phyloP scores from a whole-genome alignment of 2,797 vertebrate genomes.

The Pristis pectinata region DNA sequence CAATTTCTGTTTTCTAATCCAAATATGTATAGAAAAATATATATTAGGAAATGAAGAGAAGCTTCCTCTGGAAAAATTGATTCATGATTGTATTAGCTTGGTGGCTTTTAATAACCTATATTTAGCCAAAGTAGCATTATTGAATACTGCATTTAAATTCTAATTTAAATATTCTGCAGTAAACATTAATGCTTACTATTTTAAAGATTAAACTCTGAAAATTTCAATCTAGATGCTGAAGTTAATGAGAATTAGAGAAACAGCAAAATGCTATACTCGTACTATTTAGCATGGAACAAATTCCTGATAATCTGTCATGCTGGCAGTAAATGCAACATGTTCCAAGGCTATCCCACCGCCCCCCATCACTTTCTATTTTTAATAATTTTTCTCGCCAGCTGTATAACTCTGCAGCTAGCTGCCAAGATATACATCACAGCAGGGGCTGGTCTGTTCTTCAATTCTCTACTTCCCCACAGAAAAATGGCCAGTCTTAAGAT shows the following conservation, averaged over 20 bases:
- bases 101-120: not conserved
- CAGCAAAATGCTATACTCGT: not conserved
- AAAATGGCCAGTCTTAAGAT: not conserved
- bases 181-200: not conserved
- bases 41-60: not conserved
- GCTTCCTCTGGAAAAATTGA: not conserved
- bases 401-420: not conserved
- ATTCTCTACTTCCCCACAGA: not conserved
- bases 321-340: not conserved
- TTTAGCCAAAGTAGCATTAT: not conserved
- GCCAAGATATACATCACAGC: not conserved
- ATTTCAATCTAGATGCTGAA: not conserved
- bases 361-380: not conserved
- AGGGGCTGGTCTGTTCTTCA: not conserved
- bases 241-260: not conserved
- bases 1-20: not conserved
- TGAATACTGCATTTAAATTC: not conserved
- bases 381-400: not conserved
- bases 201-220: not conserved
- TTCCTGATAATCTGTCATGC: not conserved
- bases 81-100: not conserved
- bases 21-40: not conserved
- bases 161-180: constrained; percentile 1
- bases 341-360: not conserved
- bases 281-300: not conserved